phyloP scores from a whole-genome alignment of 2,113 vertebrate genomes.

The Oreocharis arfaki region DNA sequence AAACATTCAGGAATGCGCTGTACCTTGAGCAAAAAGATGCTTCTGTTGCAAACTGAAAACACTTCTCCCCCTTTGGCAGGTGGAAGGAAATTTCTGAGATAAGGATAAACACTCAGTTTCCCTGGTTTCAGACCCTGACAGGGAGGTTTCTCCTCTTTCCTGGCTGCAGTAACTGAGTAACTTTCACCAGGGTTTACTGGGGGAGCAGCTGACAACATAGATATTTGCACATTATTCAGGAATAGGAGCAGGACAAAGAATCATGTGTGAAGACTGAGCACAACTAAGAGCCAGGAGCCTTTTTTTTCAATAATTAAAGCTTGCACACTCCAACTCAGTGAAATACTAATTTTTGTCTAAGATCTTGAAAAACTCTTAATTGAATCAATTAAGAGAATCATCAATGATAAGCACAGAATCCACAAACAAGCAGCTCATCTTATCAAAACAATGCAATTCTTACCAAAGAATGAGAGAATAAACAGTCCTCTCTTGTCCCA shows the following conservation, averaged over 20 bases:
- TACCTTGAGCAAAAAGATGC: background rate
- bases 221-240: background rate
- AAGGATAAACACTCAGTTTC: background rate
- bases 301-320: background rate
- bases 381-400: background rate
- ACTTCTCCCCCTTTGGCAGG: background rate
- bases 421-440: background rate
- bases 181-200: background rate
- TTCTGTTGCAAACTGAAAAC: background rate
- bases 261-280: fast-evolving
- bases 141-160: background rate
- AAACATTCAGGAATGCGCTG: background rate
- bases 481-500: slow-evolving; percentile 18
- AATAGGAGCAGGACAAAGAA: background rate
- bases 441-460: background rate
- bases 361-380: background rate
- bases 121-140: background rate
- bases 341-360: background rate
- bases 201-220: background rate
- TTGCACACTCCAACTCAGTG: background rate
- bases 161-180: background rate
- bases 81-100: background rate
- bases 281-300: background rate
- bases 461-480: slow-evolving; percentile 52
- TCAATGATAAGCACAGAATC: background rate